phyloP scores from a whole-genome alignment of 1,140 invertebrate genomes.

The Littorina saxatilis region DNA sequence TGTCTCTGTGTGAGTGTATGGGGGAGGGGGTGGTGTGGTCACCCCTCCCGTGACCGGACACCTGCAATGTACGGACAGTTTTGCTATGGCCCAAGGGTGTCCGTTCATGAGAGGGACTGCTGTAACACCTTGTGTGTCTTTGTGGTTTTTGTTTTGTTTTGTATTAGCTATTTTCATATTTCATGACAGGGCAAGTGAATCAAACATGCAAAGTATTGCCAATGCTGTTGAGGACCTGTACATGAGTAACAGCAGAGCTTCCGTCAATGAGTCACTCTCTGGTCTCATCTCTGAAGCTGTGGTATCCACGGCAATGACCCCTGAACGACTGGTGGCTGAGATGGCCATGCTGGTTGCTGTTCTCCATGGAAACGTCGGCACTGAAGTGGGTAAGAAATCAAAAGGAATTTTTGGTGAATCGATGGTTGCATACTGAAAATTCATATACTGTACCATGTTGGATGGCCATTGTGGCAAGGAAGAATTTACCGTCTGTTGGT shows the following conservation, averaged over 20 bases:
- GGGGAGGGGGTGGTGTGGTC: too few relatives aligned
- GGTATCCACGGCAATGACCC: slow-evolving; percentile 80
- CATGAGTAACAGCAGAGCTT: slow-evolving; percentile 77
- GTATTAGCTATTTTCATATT: too few relatives aligned
- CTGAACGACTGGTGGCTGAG: slow-evolving; percentile 89
- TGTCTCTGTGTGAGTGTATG: too few relatives aligned
- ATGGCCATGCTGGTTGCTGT: slow-evolving; percentile 89
- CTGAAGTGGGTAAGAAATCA: slow-evolving; percentile 85
- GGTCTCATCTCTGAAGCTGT: slow-evolving; percentile 84
- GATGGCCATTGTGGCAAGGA: too few relatives aligned
- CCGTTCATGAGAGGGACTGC: too few relatives aligned
- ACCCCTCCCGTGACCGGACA: too few relatives aligned
- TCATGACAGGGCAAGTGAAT: slow-evolving; percentile 86
- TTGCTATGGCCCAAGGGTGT: too few relatives aligned
- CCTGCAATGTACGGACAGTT: too few relatives aligned
- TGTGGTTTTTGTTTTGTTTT: too few relatives aligned
- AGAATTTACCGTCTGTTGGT: too few relatives aligned
- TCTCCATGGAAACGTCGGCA: slow-evolving; percentile 92
- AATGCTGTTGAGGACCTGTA: slow-evolving; percentile 79
- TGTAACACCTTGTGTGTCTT: too few relatives aligned
- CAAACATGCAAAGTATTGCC: slow-evolving; percentile 90
- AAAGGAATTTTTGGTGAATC: not conserved
- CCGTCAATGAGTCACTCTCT: slow-evolving; percentile 88
- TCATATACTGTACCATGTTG: not conserved
- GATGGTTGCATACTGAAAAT: not conserved